Conservation (phyloP, 2,113 vertebrate genomes). For the Monopterus albus region DNA sequence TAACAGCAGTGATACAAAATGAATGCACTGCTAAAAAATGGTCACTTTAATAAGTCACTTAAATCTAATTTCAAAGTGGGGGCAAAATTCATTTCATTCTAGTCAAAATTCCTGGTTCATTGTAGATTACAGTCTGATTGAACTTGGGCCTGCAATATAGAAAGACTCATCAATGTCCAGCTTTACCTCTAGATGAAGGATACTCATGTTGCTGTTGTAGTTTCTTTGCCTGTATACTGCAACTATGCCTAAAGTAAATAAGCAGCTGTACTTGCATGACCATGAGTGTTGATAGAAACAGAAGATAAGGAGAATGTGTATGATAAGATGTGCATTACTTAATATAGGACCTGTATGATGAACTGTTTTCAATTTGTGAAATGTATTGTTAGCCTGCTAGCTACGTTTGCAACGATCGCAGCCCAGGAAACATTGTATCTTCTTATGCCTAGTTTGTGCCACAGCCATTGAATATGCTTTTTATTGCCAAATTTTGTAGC, state of each 20-base stretch:
- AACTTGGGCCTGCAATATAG: not conserved
- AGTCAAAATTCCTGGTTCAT: not conserved
- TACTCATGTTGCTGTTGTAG: not conserved
- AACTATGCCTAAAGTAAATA: not conserved
- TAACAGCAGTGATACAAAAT: slow-evolving; percentile 38
- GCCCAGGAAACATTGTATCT: not conserved
- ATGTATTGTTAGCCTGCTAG: not conserved
- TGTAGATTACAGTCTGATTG: not conserved
- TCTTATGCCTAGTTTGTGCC: not conserved
- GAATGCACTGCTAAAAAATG: slow-evolving; percentile 27
- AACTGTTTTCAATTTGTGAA: slow-evolving; percentile 15
- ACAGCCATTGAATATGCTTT: not conserved
- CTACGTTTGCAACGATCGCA: not conserved
- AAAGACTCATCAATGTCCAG: not conserved
- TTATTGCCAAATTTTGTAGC: not conserved
- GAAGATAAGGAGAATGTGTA: not conserved
- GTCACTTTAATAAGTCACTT: slow-evolving; percentile 12
- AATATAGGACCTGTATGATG: too few relatives aligned
- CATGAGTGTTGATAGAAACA: not conserved
- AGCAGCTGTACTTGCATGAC: not conserved
- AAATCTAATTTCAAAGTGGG: slow-evolving; percentile 1
- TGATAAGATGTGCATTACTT: too few relatives aligned
- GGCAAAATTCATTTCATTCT: not conserved
- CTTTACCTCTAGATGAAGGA: not conserved
- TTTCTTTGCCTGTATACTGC: not conserved